phyloP scores from a whole-genome alignment of 1,140 invertebrate species.

The Ladona fulva region DNA sequence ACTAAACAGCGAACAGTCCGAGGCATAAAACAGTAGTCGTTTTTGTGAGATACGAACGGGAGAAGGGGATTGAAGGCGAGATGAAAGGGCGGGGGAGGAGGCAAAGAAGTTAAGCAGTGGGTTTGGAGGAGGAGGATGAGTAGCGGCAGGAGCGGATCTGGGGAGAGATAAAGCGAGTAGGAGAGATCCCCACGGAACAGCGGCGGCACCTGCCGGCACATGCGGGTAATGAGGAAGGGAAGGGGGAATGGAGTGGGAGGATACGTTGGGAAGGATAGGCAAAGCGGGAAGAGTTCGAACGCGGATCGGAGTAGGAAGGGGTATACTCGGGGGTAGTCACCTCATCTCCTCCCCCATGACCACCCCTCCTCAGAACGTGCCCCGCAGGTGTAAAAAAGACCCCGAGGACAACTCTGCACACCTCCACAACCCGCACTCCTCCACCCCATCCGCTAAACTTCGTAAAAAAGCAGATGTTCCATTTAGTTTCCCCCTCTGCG shows the following conservation, averaged over 20 bases:
- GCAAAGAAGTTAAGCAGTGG: too few relatives aligned
- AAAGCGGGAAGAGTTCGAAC: too few relatives aligned
- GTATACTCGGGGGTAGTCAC: neutral
- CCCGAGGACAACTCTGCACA: neutral
- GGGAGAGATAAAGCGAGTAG: neutral
- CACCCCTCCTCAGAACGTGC: neutral
- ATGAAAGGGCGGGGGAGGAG: neutral
- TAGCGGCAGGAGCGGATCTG: neutral
- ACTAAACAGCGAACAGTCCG: too few relatives aligned
- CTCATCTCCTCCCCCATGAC: neutral
- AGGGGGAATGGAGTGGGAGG: neutral
- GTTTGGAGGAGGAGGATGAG: neutral
- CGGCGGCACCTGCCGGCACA: neutral
- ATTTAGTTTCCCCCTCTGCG: neutral
- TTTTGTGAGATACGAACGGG: neutral
- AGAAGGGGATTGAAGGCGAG: neutral
- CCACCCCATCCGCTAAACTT: neutral
- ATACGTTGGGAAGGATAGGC: too few relatives aligned
- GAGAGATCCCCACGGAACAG: neutral
- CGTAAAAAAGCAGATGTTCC: conserved; percentile 9
- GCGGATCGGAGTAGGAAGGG: neutral
- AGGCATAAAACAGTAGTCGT: too few relatives aligned
- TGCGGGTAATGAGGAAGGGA: neutral
- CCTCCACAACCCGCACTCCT: neutral
- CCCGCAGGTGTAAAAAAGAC: conserved; percentile 7